phyloP scores from a whole-genome alignment of 2,888 invertebrate species.

The Ceratothoa steindachneri region DNA sequence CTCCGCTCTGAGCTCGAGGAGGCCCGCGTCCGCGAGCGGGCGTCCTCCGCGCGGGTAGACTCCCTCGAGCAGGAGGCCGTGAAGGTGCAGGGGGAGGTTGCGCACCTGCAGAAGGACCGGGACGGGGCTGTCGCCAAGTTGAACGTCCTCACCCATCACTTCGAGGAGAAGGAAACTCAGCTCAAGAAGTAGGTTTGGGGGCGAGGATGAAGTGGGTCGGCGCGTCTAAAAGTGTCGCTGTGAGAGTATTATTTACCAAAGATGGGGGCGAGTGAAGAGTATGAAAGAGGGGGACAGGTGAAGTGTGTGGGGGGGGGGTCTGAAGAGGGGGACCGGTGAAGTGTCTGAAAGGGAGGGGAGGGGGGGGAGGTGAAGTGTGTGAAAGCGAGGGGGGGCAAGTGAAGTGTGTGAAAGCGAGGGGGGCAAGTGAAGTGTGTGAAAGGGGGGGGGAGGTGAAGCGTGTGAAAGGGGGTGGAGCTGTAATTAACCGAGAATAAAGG shows the following conservation, averaged over 20 bases:
- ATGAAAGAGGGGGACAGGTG: too few species aligned
- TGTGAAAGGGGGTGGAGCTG: too few species aligned
- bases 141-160: conserved; percentile 34
- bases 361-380: too few species aligned
- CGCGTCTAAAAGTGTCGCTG: background rate
- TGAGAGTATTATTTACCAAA: background rate
- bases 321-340: too few species aligned
- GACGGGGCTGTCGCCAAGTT: conserved; percentile 39
- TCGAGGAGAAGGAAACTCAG: conserved; percentile 43
- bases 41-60: conserved; percentile 23
- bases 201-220: background rate
- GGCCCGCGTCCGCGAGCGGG: conserved; percentile 20
- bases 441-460: too few species aligned
- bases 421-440: too few species aligned
- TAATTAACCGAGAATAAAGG: too few species aligned
- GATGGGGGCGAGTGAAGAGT: too few species aligned
- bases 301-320: too few species aligned
- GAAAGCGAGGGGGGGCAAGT: too few species aligned
- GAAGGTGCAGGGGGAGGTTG: conserved; percentile 19
- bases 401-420: too few species aligned
- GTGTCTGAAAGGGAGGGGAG: too few species aligned
- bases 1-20: conserved; percentile 26
- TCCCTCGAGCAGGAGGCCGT: conserved; percentile 26
- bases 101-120: conserved; percentile 26
- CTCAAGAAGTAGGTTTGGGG: conserved; percentile 45